Base-by-base conservation (phyloP, 2,888 invertebrate genomes). In the Podabrus alpinus region DNA sequence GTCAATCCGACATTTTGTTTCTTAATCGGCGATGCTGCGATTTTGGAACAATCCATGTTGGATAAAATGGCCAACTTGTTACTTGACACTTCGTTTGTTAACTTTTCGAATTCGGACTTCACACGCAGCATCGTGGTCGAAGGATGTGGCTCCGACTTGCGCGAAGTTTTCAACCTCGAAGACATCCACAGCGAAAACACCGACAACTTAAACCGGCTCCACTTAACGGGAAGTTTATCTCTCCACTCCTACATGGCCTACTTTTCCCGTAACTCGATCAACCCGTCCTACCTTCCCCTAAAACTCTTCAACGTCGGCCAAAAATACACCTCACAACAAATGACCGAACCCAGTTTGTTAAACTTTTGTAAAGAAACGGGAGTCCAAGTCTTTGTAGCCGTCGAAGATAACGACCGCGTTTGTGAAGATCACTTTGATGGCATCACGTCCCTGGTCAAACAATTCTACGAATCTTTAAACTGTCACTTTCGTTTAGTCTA, bases 101-200 rank as follows among this genome's bases (percentile, higher is more conserved):
- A 92, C 82, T 92, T 94, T 81, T 91, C 93, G 0, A 95, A 94
- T 85, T 90, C 95, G 0, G 95, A 96, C 87, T 95, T 96, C 87
- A 90, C 91, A 5, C 91, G 93, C 72, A 94, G 93, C 83, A 87
- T 94, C 1, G 88, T 96, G 3, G 88, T 94, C 7, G 95, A 96
- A 88, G 95, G 94, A 67, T 91, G 92, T 81, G 93, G 93, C 2
- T 83, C 87, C 29, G 88, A 92, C 82, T 90, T 91, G 61, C 88
- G 89, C 2, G 88, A 92, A n/a, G 88, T 90, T 10, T 93, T 93
- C 80, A 90, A 92, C 70, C 83, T 94, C 59, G 88, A 91, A 79
- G 88, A 91, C 75, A 89, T 90, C 73, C 89, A 90, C 64, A 90
- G 92, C 68, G 86, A 90, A 11, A 86, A 88, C 0, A 88, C 88